A percentile compares a stretch with the other conserved stretches of the same genome.
These are phyloP conservation scores for Epizoanthus stellaris DNA, from an alignment of 92 coral and sea anemone genomes.

Conservation along the genomic window DNA sequence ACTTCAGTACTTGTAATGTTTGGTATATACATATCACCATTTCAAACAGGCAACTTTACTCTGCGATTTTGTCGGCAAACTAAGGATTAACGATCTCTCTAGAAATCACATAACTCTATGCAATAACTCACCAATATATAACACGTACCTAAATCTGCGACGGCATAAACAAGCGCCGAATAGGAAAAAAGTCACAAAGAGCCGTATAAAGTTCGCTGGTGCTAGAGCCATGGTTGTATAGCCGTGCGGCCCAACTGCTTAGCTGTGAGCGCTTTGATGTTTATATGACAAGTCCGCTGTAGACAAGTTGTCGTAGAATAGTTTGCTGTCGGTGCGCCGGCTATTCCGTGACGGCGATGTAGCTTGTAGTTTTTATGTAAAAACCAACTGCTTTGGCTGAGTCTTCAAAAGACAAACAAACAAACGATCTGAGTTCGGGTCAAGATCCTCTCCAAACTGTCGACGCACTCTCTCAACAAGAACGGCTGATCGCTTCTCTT, in stretches of 20 bases:
- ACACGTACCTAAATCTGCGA: conserved; percentile 28
- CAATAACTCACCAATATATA: not conserved
- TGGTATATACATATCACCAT: not conserved
- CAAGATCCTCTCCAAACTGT: conserved; percentile 38
- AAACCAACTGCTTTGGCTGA: not conserved
- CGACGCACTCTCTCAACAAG: conserved; percentile 52
- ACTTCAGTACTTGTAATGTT: conserved; percentile 6
- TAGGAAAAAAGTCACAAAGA: conserved; percentile 16
- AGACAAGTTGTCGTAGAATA: conserved; percentile 24
- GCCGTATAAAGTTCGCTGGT: not conserved
- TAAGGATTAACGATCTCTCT: not conserved
- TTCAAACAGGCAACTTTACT: too few species aligned
- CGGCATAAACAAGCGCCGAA: conserved; percentile 22
- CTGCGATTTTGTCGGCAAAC: not conserved
- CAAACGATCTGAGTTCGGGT: conserved; percentile 21
- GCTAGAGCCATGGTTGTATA: conserved; percentile 3
- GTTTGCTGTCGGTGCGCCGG: conserved; percentile 22
- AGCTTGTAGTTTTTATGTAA: not conserved
- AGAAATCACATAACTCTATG: conserved; percentile 8
- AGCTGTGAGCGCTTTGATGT: not conserved
- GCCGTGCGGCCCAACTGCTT: not conserved
- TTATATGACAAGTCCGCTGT: conserved; percentile 11
- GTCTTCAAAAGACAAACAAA: conserved; percentile 32
- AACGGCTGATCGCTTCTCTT: conserved; percentile 53
- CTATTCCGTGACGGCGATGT: not conserved